Base-by-base conservation (phyloP, 1,140 invertebrate genomes). In the Zophobas morio region DNA sequence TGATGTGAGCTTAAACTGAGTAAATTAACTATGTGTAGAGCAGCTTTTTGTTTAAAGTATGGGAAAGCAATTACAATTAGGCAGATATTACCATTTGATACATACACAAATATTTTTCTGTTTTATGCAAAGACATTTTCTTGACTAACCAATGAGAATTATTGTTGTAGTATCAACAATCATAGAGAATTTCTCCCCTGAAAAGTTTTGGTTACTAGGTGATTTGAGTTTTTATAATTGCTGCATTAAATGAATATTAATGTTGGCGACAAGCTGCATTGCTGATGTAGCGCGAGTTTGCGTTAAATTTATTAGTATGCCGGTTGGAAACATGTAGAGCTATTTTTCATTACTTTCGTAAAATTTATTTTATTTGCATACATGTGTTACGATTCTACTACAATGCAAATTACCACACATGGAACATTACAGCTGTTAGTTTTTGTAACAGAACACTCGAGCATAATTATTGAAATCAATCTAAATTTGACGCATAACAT, bases 291-390 rank as follows among this genome's bases (percentile, higher is more conserved):
- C 60, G 60, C 60, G 33, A 32, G 33, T 46, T 40, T 42, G 60
- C 60, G 60, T 66, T 66, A 66, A 66, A 66, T 66, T 66, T 66
- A 66, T 66, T 66, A 66, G 60, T 42, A 66, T 66, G 37, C 39
- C 39, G 20, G 60, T 66, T n/a, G 60, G 60, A 42, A 66, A 66
- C 39, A 66, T 66, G 60, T 66, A 42, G 37, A 39, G 39, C 60
- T 46, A 66, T 66, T 66, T 66, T 66, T 66, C 60, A 66, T 66
- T 66, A 66, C 60, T 66, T 60, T 36, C 42, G 20, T 3, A n/a
- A 42, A 66, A 66, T 66, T 66, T 66, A 66, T 66, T 66, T 66
- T 66, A 66, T 66, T 66, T 66, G 60, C 60, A 42, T 66, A 66
- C 60, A 66, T 66, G 39, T 66, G 60, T 66, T 66, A 39, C 57